A percentile compares a stretch with the other conserved stretches of the same genome.
phyloP scores from a whole-genome alignment of 1,140 invertebrate species.

The Atta texana region DNA sequence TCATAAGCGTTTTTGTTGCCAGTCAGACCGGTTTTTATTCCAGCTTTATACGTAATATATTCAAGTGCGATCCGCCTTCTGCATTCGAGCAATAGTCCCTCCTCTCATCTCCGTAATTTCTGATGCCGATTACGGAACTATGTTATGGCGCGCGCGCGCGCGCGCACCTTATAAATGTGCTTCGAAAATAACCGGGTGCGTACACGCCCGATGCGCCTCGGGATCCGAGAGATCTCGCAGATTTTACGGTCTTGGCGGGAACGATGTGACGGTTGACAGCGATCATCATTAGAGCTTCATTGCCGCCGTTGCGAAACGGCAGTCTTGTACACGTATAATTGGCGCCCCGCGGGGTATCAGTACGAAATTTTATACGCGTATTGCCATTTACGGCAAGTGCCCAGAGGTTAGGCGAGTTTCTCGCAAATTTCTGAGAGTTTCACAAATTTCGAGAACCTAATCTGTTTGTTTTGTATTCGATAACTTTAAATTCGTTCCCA shows the following conservation, averaged over 20 bases:
- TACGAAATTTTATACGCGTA: conserved; percentile 79
- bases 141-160: conserved; percentile 22
- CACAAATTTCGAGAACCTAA: not conserved
- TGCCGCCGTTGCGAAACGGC: conserved; percentile 79
- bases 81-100: not conserved
- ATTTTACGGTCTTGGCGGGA: conserved; percentile 66
- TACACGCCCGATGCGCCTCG: conserved; percentile 33
- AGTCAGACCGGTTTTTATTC: conserved; percentile 56
- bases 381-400: conserved; percentile 68
- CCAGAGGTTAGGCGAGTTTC: conserved; percentile 50
- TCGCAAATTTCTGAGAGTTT: conserved; percentile 6
- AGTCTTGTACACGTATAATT: conserved; percentile 79
- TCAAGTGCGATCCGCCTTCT: conserved; percentile 24
- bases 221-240: conserved; percentile 19
- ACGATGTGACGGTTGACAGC: conserved; percentile 76
- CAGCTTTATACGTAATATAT: conserved; percentile 33
- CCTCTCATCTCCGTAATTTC: conserved; percentile 25
- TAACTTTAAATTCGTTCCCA: not conserved
- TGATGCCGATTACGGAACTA: conserved; percentile 49
- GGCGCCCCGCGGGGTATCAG: conserved; percentile 80
- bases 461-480: not conserved
- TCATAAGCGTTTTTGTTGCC: not conserved
- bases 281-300: conserved; percentile 84
- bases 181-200: conserved; percentile 42
- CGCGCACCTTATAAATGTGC: conserved; percentile 17